These are phyloP conservation scores for Prionailurus viverrinus DNA, from an alignment of 2,113 vertebrate genomes.

Conservation along the genomic window DNA sequence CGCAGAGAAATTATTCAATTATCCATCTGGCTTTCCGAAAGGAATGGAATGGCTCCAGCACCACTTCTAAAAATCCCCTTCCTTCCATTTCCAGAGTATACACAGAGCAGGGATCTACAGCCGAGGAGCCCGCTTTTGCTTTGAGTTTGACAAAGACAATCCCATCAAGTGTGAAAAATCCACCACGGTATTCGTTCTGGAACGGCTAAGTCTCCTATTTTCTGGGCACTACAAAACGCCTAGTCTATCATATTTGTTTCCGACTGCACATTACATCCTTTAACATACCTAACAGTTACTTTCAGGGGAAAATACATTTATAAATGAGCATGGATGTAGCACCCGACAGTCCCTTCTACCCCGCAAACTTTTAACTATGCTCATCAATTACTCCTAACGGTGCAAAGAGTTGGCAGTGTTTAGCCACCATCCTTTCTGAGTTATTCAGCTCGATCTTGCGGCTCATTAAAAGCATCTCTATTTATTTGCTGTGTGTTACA, in stretches of 20 bases:
- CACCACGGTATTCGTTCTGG: not conserved
- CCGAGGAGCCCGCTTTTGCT: not conserved
- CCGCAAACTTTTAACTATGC: constrained; percentile 84
- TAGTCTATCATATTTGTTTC: constrained; percentile 44
- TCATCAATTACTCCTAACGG: constrained; percentile 91
- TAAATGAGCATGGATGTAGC: constrained; percentile 72
- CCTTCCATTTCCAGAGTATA: not conserved
- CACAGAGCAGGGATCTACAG: not conserved
- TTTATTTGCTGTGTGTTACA: constrained; percentile 94
- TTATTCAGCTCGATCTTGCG: constrained; percentile 88
- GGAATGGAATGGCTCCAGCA: not conserved
- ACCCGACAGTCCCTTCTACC: constrained; percentile 25
- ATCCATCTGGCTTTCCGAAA: constrained; percentile 55
- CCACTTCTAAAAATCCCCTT: not conserved
- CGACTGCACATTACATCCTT: constrained; percentile 70
- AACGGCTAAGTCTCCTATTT: not conserved
- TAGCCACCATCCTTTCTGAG: constrained; percentile 89
- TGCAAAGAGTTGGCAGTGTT: constrained; percentile 89
- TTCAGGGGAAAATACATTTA: constrained; percentile 75
- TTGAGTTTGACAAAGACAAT: constrained; percentile 57
- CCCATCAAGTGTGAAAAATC: constrained; percentile 22
- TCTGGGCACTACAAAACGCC: constrained; percentile 13
- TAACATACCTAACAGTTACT: constrained; percentile 66
- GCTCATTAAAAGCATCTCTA: constrained; percentile 95
- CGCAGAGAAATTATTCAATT: constrained; percentile 51